Conservation (phyloP, 1,140 invertebrate genomes). For the Philotrypesis tridentata region DNA sequence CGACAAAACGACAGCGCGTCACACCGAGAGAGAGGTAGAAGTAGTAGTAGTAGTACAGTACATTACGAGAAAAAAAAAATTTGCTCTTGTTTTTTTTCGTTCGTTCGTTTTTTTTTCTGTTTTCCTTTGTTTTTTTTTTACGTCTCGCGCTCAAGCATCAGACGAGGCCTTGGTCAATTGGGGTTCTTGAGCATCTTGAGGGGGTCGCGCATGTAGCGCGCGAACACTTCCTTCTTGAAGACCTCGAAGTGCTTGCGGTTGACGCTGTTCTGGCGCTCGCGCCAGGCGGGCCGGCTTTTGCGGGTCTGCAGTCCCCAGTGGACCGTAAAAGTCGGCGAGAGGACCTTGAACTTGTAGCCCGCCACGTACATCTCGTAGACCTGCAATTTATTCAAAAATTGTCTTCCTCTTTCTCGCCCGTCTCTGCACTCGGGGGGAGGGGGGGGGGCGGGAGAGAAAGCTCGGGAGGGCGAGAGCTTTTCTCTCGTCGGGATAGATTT, state of each 20-base stretch:
- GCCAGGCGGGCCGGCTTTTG: slow-evolving; percentile 84
- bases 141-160: not conserved
- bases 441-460: too few relatives aligned
- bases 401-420: not conserved
- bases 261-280: slow-evolving; percentile 88
- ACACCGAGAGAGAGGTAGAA: not conserved
- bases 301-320: slow-evolving; percentile 91
- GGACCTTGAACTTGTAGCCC: slow-evolving; percentile 91
- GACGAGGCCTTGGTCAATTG: slow-evolving; percentile 29
- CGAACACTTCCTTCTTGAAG: slow-evolving; percentile 89
- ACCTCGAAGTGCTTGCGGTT: slow-evolving; percentile 88
- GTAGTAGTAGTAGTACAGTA: not conserved
- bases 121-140: not conserved
- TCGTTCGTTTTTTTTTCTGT: too few relatives aligned
- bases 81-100: too few relatives aligned
- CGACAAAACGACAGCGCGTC: not conserved
- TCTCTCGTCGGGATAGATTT: not conserved
- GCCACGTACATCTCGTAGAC: slow-evolving; percentile 95
- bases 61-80: not conserved
- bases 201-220: slow-evolving; percentile 83
- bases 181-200: slow-evolving; percentile 75
- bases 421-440: not conserved
- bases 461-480: not conserved
- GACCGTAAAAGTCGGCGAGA: slow-evolving; percentile 91
- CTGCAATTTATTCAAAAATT: slow-evolving; percentile 71